Evolutionary conservation across 1,140 invertebrate species (phyloP).

Genomic region (Chironomus tepperi): DNA sequence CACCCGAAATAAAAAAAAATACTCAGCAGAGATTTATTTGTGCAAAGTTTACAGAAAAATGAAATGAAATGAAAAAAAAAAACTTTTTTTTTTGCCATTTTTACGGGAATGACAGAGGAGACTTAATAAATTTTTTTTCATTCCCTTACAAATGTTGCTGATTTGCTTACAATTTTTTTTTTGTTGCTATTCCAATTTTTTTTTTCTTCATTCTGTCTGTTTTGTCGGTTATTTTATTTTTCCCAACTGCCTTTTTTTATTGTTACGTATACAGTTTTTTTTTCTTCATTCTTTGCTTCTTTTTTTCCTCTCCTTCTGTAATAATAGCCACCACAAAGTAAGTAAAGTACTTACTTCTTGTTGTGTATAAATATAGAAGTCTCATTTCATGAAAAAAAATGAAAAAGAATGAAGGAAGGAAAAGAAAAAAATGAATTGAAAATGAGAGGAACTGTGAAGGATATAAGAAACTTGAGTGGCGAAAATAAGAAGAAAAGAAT

Average conservation of each 20-base stretch:
- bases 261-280: neutral
- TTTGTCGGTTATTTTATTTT: neutral
- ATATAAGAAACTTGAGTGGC: too few relatives aligned
- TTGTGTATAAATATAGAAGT: neutral
- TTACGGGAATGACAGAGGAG: neutral
- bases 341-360: neutral
- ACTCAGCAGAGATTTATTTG: neutral
- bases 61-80: neutral
- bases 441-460: too few relatives aligned
- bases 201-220: too few relatives aligned
- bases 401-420: too few relatives aligned
- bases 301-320: neutral
- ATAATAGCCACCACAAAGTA: neutral
- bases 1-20: slow-evolving; percentile 19
- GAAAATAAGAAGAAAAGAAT: too few relatives aligned
- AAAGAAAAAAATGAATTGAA: neutral
- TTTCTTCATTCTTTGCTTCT: neutral
- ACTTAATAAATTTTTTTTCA: slow-evolving; percentile 12
- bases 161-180: slow-evolving; percentile 6
- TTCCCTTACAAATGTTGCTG: neutral
- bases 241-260: slow-evolving; percentile 9
- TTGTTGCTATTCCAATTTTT: too few relatives aligned
- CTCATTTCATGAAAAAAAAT: neutral
- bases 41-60: slow-evolving; percentile 22
- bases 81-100: slow-evolving; percentile 3